phyloP scores from a whole-genome alignment of 1,140 invertebrate species.

The Carposina sasakii region DNA sequence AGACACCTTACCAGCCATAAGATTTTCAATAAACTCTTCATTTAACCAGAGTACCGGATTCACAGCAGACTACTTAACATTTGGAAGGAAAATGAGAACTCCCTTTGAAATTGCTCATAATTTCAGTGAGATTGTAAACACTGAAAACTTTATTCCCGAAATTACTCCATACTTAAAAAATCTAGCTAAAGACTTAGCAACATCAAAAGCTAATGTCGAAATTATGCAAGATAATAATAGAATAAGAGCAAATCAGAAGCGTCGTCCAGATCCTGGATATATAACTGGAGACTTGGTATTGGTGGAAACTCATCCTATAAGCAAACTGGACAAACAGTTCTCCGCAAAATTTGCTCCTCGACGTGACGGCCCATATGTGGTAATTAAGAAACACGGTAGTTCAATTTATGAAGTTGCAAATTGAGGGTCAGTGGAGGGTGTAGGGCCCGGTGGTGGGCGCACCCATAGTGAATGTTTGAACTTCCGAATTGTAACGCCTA shows the following conservation, averaged over 20 bases:
- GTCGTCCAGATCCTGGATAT: conserved; percentile 11
- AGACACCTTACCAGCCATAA: conserved; percentile 34
- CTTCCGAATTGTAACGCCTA: too few relatives aligned
- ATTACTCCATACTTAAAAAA: conserved; percentile 14
- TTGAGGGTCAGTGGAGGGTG: too few relatives aligned
- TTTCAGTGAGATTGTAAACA: conserved; percentile 4
- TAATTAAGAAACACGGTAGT: not conserved
- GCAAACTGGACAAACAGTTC: not conserved
- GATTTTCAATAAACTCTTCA: conserved; percentile 50
- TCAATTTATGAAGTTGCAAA: conserved; percentile 1
- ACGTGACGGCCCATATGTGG: conserved; percentile 9
- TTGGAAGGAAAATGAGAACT: conserved; percentile 29
- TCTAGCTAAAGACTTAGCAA: not conserved
- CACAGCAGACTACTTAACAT: conserved; percentile 46
- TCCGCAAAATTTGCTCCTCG: conserved; percentile 11
- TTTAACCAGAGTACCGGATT: conserved; percentile 37
- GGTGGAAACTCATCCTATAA: conserved; percentile 15
- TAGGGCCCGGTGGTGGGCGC: too few relatives aligned
- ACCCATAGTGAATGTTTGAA: too few relatives aligned
- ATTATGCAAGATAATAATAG: conserved; percentile 9
- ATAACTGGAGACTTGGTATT: conserved; percentile 15
- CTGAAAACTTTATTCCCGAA: conserved; percentile 15
- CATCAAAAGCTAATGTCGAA: conserved; percentile 6
- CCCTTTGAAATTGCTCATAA: conserved; percentile 12
- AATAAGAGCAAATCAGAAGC: conserved; percentile 6